phyloP scores from a whole-genome alignment of 2,888 invertebrate genomes.

The Limnephilus auricula region DNA sequence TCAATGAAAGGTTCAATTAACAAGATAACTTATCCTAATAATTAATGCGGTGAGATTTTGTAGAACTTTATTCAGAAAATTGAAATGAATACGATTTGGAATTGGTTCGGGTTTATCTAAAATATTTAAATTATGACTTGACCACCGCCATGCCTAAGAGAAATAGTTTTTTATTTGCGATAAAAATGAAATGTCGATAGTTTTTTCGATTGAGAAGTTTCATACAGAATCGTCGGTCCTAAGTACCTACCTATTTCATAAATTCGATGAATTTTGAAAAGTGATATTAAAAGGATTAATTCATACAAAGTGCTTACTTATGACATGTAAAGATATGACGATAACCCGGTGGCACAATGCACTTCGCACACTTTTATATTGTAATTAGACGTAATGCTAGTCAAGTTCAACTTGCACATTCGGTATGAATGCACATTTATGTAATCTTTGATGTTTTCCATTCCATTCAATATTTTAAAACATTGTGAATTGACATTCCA shows the following conservation, averaged over 20 bases:
- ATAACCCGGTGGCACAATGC: constrained; percentile 66
- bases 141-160: neutral
- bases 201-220: neutral
- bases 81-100: neutral
- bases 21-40: neutral
- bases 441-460: constrained; percentile 40
- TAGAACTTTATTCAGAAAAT: neutral
- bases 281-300: constrained; percentile 40
- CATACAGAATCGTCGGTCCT: constrained; percentile 1
- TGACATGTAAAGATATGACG: constrained; percentile 48
- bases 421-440: constrained; percentile 53
- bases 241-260: constrained; percentile 44
- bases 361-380: constrained; percentile 63
- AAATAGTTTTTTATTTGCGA: neutral
- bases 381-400: constrained; percentile 41
- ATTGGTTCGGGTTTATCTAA: neutral
- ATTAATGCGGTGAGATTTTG: neutral
- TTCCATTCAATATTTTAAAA: constrained; percentile 17
- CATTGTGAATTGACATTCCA: constrained; percentile 30
- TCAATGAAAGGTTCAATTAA: neutral
- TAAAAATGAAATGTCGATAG: neutral
- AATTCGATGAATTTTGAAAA: constrained; percentile 52
- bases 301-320: constrained; percentile 50
- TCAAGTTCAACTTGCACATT: constrained; percentile 55
- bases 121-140: neutral